Percentiles rank a stretch among this genome's conserved stretches.
phyloP scores from a whole-genome alignment of 2,797 vertebrate species.

The Amphiprion clarkii region DNA sequence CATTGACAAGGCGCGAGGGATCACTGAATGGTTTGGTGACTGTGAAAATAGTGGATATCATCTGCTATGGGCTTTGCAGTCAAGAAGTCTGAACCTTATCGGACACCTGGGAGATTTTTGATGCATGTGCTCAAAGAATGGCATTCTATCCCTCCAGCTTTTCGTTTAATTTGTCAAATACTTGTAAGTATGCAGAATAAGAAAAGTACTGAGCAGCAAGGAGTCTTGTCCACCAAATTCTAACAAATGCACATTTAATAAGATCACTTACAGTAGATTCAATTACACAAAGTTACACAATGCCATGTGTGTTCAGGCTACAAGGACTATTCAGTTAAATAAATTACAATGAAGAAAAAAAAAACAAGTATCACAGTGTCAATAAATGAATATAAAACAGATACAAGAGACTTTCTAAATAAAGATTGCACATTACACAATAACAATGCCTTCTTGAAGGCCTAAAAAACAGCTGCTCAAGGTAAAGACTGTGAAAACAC shows the following conservation, averaged over 20 bases:
- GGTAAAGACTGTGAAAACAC: slow-evolving; percentile 32
- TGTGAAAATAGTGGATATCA: too few species aligned
- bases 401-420: slow-evolving; percentile 36
- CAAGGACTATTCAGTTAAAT: slow-evolving; percentile 30
- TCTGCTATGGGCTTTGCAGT: too few species aligned
- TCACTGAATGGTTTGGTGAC: too few species aligned
- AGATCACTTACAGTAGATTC: slow-evolving; percentile 46
- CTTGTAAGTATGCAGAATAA: not conserved
- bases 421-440: slow-evolving; percentile 35
- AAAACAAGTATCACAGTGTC: slow-evolving; percentile 25
- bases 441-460: slow-evolving; percentile 14
- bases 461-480: slow-evolving; percentile 37
- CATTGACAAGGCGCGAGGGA: too few species aligned
- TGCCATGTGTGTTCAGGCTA: slow-evolving; percentile 7
- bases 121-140: too few species aligned
- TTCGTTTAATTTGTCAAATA: too few species aligned
- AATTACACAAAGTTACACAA: slow-evolving; percentile 43
- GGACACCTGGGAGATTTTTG: too few species aligned
- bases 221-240: slow-evolving; percentile 17
- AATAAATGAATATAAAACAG: slow-evolving; percentile 67
- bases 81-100: too few species aligned
- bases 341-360: slow-evolving; percentile 14
- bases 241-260: slow-evolving; percentile 68
- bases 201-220: not conserved
- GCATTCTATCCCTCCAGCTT: too few species aligned